phyloP scores from a whole-genome alignment of 2,797 vertebrate species.

The Ataeniobius toweri region DNA sequence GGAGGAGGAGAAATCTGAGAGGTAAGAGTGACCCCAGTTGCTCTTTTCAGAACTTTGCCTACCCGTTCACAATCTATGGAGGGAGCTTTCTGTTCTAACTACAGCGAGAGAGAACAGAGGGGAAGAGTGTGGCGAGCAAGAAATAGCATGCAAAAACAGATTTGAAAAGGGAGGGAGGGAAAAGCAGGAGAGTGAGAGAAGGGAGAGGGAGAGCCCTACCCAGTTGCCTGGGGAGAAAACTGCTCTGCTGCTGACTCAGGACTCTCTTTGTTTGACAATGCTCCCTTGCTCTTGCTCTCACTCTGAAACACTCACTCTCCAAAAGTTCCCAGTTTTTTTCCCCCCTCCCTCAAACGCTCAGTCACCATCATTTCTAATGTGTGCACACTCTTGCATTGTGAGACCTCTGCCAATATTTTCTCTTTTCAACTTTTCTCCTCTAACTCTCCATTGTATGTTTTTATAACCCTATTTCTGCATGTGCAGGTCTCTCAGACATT shows the following conservation, averaged over 20 bases:
- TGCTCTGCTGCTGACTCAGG: conserved; percentile 85
- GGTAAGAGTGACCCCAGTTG: conserved; percentile 37
- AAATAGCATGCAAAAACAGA: conserved; percentile 72
- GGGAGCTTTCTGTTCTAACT: conserved; percentile 48
- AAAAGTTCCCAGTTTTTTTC: conserved; percentile 43
- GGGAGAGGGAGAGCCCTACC: conserved; percentile 73
- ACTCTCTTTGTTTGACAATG: conserved; percentile 86
- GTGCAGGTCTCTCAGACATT: conserved; percentile 9
- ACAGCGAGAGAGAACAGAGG: conserved; percentile 45
- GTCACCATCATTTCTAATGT: conserved; percentile 58
- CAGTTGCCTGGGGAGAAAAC: conserved; percentile 83
- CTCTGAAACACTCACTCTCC: conserved; percentile 51
- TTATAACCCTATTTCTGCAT: conserved; percentile 28
- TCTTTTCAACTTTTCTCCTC: conserved; percentile 31
- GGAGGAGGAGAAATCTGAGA: conserved; percentile 33
- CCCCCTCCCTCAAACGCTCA: conserved; percentile 52
- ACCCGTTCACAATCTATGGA: conserved; percentile 35
- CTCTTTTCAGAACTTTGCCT: conserved; percentile 51
- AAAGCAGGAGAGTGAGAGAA: conserved; percentile 34
- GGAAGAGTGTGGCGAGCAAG: conserved; percentile 65
- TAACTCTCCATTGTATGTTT: conserved; percentile 32
- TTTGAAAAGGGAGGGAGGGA: conserved; percentile 54
- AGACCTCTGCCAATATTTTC: conserved; percentile 47
- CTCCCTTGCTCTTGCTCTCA: conserved; percentile 61
- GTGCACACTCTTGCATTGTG: conserved; percentile 51